A percentile compares a stretch with the other conserved stretches of the same genome.
phyloP scores from a whole-genome alignment of 2,888 invertebrate genomes.

The Platycheirus rosarum region DNA sequence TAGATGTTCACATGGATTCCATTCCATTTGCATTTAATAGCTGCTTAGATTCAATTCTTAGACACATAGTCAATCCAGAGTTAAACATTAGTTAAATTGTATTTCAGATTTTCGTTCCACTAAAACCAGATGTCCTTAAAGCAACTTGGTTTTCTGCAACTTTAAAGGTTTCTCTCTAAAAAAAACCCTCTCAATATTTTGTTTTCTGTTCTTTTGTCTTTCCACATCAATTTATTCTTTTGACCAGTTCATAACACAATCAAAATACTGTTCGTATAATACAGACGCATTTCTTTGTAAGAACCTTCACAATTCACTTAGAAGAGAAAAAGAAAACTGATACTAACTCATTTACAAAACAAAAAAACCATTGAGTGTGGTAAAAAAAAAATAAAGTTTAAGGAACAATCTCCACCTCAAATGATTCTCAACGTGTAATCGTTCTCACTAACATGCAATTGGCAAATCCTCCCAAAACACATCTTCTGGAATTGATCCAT shows the following conservation, averaged over 20 bases:
- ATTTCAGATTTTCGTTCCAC: no score
- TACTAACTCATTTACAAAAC: constrained; percentile 47
- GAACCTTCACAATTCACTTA: neutral
- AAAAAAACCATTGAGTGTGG: constrained; percentile 6
- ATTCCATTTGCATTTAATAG: no score
- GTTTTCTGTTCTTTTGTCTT: no score
- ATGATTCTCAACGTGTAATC: constrained; percentile 54
- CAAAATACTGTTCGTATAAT: neutral
- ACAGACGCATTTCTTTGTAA: neutral
- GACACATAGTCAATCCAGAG: no score
- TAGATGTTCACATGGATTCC: no score
- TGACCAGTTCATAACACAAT: neutral
- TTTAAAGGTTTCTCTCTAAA: no score
- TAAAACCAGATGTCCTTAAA: no score
- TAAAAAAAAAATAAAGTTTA: constrained; percentile 5
- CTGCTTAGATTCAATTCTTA: no score
- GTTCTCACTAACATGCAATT: constrained; percentile 43
- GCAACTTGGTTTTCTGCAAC: no score
- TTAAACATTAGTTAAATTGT: no score
- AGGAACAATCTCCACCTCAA: constrained; percentile 4
- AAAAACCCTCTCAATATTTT: no score
- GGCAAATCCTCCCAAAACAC: neutral
- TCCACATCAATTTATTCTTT: neutral
- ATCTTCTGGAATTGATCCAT: constrained; percentile 55
- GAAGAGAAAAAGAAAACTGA: constrained; percentile 20